Percentiles rank a stretch among this genome's conserved stretches.
Evolutionary conservation across 2,113 vertebrate genomes (phyloP).

Genomic region (Otus sunia): DNA sequence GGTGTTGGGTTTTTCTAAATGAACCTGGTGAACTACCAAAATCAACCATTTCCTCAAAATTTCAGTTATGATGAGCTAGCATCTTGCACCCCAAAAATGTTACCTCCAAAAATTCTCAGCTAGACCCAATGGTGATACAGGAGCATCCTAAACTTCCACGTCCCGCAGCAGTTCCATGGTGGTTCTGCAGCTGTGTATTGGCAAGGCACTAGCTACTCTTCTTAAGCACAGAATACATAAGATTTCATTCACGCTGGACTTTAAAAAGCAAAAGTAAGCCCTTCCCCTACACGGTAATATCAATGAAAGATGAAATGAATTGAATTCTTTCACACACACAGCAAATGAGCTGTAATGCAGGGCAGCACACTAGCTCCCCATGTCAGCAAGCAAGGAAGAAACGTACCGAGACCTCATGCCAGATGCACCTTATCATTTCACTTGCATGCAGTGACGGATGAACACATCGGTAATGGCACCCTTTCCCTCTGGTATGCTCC

Average conservation of each 20-base stretch:
- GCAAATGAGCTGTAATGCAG: neutral
- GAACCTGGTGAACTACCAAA: neutral
- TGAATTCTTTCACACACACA: neutral
- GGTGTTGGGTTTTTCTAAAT: neutral
- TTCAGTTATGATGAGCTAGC: neutral
- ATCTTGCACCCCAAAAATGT: neutral
- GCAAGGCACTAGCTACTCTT: neutral
- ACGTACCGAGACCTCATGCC: fast-evolving
- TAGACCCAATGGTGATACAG: neutral
- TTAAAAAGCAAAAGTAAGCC: neutral
- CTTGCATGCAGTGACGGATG: neutral
- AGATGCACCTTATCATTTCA: neutral
- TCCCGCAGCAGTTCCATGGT: neutral
- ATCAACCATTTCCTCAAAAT: neutral
- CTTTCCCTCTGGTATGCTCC: neutral
- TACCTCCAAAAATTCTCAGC: neutral
- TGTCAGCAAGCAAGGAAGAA: neutral
- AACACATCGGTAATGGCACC: neutral
- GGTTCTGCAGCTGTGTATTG: neutral
- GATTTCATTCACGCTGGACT: neutral
- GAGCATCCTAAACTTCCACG: neutral
- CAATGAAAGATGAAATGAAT: neutral
- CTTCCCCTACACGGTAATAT: neutral
- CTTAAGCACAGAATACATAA: neutral
- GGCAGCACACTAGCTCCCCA: neutral